A percentile compares a stretch with the other conserved stretches of the same genome.
Conservation (phyloP, 1,140 invertebrate species). For the Mamestra configurata region DNA sequence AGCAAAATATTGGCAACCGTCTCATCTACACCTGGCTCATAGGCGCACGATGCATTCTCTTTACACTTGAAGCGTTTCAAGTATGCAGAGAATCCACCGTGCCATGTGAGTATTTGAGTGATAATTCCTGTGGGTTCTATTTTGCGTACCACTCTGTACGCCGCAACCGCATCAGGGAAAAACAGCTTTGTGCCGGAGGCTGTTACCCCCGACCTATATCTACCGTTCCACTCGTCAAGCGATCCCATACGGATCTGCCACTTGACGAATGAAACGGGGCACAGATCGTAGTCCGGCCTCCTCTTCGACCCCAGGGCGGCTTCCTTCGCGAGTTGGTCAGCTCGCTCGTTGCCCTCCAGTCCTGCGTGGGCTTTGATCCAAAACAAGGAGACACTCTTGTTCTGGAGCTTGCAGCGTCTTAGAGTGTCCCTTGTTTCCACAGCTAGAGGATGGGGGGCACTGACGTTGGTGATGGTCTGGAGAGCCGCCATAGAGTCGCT, state of each 20-base stretch:
- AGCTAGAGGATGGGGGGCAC: background rate
- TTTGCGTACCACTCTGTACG: background rate
- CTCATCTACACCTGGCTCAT: background rate
- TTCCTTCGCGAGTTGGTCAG: background rate
- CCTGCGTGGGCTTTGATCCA: background rate
- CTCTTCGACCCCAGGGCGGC: background rate
- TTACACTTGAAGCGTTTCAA: background rate
- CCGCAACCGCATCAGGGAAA: background rate
- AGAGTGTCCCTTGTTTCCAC: background rate
- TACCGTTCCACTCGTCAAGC: background rate
- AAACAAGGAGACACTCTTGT: background rate
- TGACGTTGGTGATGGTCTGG: background rate
- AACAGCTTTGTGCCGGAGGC: background rate
- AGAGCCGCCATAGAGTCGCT: background rate
- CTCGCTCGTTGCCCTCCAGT: background rate
- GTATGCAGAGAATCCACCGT: conserved; percentile 1
- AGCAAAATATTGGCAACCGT: background rate
- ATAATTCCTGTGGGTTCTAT: background rate
- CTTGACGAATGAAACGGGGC: conserved; percentile 1
- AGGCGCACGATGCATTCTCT: background rate
- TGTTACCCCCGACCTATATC: background rate
- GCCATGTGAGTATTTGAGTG: background rate
- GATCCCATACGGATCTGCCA: background rate
- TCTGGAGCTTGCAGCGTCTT: background rate
- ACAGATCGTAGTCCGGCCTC: background rate